A percentile compares a stretch with the other conserved stretches of the same genome.
These are phyloP conservation scores for Chauna torquata DNA, from an alignment of 2,113 vertebrate species.

Conservation along the genomic window DNA sequence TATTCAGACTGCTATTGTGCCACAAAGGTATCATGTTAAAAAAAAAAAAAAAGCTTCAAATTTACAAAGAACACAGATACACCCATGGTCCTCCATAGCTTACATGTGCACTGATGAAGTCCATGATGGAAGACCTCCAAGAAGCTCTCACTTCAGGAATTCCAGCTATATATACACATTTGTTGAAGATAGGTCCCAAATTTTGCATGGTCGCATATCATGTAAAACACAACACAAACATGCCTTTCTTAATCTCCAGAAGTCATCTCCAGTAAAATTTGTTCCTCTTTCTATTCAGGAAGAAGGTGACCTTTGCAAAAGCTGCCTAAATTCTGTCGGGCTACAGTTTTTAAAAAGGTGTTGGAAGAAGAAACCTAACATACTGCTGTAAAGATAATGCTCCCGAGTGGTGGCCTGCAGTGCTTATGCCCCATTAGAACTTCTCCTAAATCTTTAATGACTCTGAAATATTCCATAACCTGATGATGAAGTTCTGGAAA, in stretches of 20 bases:
- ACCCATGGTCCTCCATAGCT: background rate
- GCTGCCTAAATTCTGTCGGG: background rate
- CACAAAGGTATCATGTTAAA: background rate
- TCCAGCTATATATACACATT: background rate
- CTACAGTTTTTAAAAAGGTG: background rate
- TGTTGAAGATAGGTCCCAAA: background rate
- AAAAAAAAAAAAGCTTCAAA: background rate
- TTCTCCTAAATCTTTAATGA: conserved; percentile 51
- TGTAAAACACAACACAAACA: background rate
- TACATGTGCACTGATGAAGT: background rate
- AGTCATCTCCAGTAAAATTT: background rate
- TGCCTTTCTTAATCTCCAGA: background rate
- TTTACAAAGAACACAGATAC: background rate
- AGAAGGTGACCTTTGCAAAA: conserved; percentile 52
- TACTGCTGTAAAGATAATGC: background rate
- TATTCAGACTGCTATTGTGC: background rate
- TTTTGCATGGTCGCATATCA: background rate
- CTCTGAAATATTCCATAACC: conserved; percentile 39
- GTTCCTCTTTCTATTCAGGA: conserved; percentile 19
- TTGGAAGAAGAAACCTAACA: background rate
- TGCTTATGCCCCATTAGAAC: conserved; percentile 7
- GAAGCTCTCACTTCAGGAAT: background rate
- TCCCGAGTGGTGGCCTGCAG: background rate
- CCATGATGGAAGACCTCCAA: background rate
- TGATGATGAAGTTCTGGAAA: conserved; percentile 31